These are phyloP conservation scores for Pseudococcus jackbeardsleyi DNA, from an alignment of 2,888 invertebrate species.

Conservation along the genomic window DNA sequence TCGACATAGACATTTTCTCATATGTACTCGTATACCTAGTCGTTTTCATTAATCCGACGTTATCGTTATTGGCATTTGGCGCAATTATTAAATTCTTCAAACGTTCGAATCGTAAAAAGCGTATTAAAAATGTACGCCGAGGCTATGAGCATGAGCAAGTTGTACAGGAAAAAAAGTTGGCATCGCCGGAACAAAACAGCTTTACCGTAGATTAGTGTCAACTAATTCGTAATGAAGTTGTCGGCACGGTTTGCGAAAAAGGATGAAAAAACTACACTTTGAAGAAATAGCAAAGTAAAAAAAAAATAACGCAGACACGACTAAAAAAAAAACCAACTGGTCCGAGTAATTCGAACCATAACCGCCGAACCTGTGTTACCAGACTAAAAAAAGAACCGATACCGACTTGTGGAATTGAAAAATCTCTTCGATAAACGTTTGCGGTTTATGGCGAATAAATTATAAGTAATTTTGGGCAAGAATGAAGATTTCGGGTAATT, in stretches of 20 bases:
- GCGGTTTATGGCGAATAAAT: conserved; percentile 52
- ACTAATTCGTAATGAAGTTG: conserved; percentile 65
- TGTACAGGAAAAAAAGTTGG: conserved; percentile 21
- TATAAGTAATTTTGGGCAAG: not conserved
- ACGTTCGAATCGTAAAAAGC: conserved; percentile 35
- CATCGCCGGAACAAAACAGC: conserved; percentile 57
- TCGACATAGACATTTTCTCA: conserved; percentile 36
- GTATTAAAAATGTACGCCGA: conserved; percentile 9
- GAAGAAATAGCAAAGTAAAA: not conserved
- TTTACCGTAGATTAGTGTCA: conserved; percentile 62
- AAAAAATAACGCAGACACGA: conserved; percentile 60
- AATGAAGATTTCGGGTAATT: not conserved
- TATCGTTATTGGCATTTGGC: conserved; percentile 61
- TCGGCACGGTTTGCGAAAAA: conserved; percentile 63
- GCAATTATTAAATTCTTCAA: conserved; percentile 61
- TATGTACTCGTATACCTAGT: not conserved
- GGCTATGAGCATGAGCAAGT: not conserved
- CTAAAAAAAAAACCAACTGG: conserved; percentile 55
- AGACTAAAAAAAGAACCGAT: conserved; percentile 62
- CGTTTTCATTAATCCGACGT: conserved; percentile 56
- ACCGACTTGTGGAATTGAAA: conserved; percentile 9
- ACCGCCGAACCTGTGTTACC: conserved; percentile 59
- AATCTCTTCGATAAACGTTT: conserved; percentile 58
- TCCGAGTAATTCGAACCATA: conserved; percentile 63
- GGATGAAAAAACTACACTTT: conserved; percentile 54